Percentiles rank a stretch among this genome's conserved stretches.
Conservation (phyloP, 2,113 vertebrate species). For the Proterorhinus semilunaris region DNA sequence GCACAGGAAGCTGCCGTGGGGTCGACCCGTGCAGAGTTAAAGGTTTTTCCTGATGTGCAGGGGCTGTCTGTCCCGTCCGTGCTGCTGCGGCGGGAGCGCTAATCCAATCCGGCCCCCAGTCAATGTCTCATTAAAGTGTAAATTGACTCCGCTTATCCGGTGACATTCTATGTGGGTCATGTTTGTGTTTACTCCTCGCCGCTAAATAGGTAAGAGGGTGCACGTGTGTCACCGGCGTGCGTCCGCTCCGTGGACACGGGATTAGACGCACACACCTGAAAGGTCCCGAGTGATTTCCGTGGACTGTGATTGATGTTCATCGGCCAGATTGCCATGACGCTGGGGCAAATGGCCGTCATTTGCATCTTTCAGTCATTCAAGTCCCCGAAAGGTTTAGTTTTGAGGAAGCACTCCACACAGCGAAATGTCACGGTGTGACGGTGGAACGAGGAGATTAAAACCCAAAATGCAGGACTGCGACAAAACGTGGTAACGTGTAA, state of each 20-base stretch:
- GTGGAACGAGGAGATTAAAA: too few species aligned
- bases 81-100: background rate
- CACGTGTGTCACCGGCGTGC: background rate
- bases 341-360: background rate
- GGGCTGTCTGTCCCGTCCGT: background rate
- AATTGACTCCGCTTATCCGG: constrained; percentile 23
- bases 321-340: background rate
- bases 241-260: background rate
- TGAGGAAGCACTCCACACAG: background rate
- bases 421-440: too few species aligned
- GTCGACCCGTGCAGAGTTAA: background rate
- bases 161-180: constrained; percentile 28
- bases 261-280: constrained; percentile 12
- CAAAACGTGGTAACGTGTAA: too few species aligned
- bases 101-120: constrained; percentile 21
- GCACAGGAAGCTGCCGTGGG: background rate
- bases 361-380: background rate
- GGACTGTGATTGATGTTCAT: background rate
- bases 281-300: background rate
- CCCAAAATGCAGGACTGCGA: too few species aligned
- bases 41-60: background rate
- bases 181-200: constrained; percentile 23
- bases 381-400: background rate
- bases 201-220: background rate
- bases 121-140: constrained; percentile 35